A percentile compares a stretch with the other conserved stretches of the same genome.
phyloP scores from a whole-genome alignment of 2,888 invertebrate species.

The Drosophila longiperda region DNA sequence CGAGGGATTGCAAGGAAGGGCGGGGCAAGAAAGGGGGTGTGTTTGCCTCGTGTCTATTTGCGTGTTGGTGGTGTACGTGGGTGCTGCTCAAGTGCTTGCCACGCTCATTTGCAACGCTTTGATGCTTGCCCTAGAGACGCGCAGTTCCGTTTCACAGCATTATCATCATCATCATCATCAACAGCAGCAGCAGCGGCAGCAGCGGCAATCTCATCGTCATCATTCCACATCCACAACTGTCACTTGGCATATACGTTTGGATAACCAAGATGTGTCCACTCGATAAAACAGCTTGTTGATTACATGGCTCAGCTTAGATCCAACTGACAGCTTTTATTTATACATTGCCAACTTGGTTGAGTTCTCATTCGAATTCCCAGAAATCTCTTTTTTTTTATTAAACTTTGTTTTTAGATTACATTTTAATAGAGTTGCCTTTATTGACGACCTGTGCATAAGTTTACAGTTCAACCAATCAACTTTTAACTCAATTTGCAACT shows the following conservation, averaged over 20 bases:
- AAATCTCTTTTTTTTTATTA: not conserved
- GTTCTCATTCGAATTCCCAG: constrained; percentile 12
- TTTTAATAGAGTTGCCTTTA: not conserved
- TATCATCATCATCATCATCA: constrained; percentile 18
- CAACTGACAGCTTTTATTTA: constrained; percentile 20
- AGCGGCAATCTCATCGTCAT: not conserved
- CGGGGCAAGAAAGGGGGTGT: not conserved
- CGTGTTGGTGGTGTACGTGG: constrained; percentile 18
- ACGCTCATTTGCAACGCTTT: constrained; percentile 49
- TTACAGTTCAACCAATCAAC: not conserved
- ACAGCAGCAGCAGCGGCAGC: not conserved
- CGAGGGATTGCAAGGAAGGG: not conserved
- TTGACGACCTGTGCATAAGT: not conserved
- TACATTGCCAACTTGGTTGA: constrained; percentile 6
- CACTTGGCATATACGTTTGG: constrained; percentile 23
- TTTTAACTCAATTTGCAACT: not conserved
- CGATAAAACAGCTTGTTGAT: constrained; percentile 31
- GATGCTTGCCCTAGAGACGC: constrained; percentile 39
- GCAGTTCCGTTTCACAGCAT: constrained; percentile 47
- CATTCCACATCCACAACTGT: constrained; percentile 13
- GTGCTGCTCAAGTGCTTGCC: constrained; percentile 37
- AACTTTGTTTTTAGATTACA: not conserved
- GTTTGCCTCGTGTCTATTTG: not conserved
- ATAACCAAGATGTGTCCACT: constrained; percentile 26
- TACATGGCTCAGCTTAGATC: constrained; percentile 22